Percentiles rank a stretch among this genome's conserved stretches.
These are phyloP conservation scores for Triplophysa bombifrons DNA, from an alignment of 2,797 vertebrate genomes.

Conservation along the genomic window DNA sequence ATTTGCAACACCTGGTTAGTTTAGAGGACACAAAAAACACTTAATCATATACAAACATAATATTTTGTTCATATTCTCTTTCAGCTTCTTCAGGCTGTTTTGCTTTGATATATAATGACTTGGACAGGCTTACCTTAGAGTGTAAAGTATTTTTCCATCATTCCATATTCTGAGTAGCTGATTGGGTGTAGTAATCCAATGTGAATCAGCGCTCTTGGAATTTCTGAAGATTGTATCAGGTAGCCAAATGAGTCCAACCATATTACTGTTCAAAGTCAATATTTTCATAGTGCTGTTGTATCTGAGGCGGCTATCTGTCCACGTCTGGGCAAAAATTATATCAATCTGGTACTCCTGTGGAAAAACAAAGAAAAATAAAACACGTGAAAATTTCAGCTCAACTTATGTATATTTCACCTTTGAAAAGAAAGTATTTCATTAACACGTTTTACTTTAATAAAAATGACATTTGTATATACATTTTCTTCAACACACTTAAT, in stretches of 20 bases:
- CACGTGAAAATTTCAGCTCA: no score
- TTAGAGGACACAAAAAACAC: not conserved
- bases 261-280: conserved; percentile 90
- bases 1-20: not conserved
- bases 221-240: conserved; percentile 97
- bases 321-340: conserved; percentile 97
- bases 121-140: conserved; percentile 79
- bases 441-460: not conserved
- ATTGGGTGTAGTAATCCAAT: conserved; percentile 97
- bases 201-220: conserved; percentile 92
- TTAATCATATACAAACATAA: not conserved
- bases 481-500: not conserved
- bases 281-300: conserved; percentile 97
- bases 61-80: not conserved
- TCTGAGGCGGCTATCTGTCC: conserved; percentile 94
- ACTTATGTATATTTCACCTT: no score
- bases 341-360: conserved; percentile 96
- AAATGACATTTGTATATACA: no score
- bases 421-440: not conserved
- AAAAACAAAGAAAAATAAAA: conserved; percentile 38
- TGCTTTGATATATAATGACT: not conserved
- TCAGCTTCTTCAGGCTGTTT: not conserved
- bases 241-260: conserved; percentile 96
- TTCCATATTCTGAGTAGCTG: conserved; percentile 97
- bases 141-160: conserved; percentile 95